A percentile compares a stretch with the other conserved stretches of the same genome.
Conservation (phyloP, 2,888 invertebrate genomes). For the Pecten maximus region DNA sequence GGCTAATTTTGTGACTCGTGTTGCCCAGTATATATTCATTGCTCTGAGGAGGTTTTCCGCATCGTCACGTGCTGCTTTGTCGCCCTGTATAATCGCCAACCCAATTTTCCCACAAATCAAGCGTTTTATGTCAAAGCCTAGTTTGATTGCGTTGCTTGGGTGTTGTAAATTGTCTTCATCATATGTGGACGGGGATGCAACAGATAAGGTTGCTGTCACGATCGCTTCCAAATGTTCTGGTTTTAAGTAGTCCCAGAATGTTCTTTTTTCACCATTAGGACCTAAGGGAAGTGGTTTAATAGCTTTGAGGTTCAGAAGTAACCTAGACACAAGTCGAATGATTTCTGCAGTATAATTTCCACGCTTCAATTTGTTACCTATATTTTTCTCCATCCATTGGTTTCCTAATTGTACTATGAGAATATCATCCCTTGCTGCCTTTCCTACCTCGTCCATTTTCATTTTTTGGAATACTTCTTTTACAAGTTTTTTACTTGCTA, state of each 20-base stretch:
- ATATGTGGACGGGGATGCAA: background rate
- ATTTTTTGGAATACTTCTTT: background rate
- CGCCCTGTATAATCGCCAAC: background rate
- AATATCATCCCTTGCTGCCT: background rate
- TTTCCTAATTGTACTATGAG: constrained; percentile 43
- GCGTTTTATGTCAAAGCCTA: background rate
- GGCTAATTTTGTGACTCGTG: too few relatives aligned
- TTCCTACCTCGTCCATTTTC: background rate
- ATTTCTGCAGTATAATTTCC: constrained; percentile 52
- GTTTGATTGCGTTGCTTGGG: constrained; percentile 42
- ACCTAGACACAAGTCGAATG: constrained; percentile 47
- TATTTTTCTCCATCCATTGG: background rate
- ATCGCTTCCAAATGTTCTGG: background rate
- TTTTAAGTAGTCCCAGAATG: background rate
- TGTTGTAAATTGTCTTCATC: constrained; percentile 47
- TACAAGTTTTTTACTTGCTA: background rate
- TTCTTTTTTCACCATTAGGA: background rate
- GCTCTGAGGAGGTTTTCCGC: background rate
- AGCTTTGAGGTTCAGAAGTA: constrained; percentile 40
- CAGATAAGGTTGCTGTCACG: constrained; percentile 40
- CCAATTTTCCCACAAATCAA: background rate
- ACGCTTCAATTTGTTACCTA: constrained; percentile 38
- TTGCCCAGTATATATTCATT: too few relatives aligned
- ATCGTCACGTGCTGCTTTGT: background rate
- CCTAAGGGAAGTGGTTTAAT: background rate